Percentiles rank a stretch among this genome's conserved stretches.
These are phyloP conservation scores for Austrofundulus limnaeus DNA, from an alignment of 2,113 vertebrate species.

Conservation along the genomic window DNA sequence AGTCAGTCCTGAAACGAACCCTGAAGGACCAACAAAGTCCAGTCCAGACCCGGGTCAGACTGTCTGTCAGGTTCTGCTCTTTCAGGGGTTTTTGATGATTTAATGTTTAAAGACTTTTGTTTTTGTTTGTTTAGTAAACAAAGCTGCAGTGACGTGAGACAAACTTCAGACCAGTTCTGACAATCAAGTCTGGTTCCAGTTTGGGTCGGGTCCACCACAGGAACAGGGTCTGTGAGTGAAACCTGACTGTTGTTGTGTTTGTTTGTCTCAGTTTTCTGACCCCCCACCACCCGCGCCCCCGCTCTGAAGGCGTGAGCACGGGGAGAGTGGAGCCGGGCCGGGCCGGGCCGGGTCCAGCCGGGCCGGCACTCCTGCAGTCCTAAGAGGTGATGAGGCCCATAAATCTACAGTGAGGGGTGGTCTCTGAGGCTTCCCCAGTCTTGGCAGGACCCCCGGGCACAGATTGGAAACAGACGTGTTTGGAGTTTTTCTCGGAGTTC, in stretches of 20 bases:
- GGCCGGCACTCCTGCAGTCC: conserved; percentile 60
- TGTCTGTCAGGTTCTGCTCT: no score
- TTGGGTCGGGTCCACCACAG: no score
- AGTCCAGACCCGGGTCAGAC: no score
- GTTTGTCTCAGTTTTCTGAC: neutral
- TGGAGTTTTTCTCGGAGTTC: conserved; percentile 86
- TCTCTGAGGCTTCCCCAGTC: conserved; percentile 82
- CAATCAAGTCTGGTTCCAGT: no score
- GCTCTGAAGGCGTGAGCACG: conserved; percentile 39
- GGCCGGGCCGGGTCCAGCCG: conserved; percentile 53
- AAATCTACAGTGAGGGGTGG: conserved; percentile 84
- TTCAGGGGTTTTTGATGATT: no score
- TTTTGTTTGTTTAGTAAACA: no score
- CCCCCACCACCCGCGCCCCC: conserved; percentile 3
- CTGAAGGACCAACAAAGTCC: no score
- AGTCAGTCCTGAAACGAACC: no score
- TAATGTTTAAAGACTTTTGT: no score
- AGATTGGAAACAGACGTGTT: conserved; percentile 92
- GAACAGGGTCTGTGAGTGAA: no score
- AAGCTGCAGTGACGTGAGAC: no score
- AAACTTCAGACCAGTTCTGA: no score
- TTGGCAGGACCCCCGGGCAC: conserved; percentile 81
- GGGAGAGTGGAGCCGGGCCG: conserved; percentile 56
- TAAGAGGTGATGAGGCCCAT: conserved; percentile 81
- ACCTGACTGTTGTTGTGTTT: neutral